These are phyloP conservation scores for Cephus pulcher DNA, from an alignment of 2,888 invertebrate species.

Conservation along the genomic window DNA sequence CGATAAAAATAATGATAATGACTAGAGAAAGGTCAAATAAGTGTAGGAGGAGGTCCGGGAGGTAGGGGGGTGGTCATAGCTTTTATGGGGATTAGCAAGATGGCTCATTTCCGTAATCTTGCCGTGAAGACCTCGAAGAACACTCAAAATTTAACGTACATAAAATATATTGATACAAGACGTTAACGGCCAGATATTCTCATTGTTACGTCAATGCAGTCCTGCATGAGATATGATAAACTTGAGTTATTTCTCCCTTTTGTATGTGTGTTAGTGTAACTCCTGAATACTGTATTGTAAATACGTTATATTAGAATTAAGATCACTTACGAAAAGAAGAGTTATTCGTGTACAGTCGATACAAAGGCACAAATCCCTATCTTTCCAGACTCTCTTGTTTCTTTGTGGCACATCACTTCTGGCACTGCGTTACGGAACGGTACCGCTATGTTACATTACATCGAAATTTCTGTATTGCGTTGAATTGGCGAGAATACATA, in stretches of 20 bases:
- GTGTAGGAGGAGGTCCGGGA: not conserved
- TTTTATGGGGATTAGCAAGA: not conserved
- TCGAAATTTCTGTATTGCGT: too few species aligned
- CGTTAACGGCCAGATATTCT: not conserved
- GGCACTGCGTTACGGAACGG: too few species aligned
- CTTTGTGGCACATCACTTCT: not conserved
- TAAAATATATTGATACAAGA: not conserved
- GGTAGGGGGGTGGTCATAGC: not conserved
- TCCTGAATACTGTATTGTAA: slow-evolving; percentile 44
- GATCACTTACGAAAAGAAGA: slow-evolving; percentile 31
- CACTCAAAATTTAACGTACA: not conserved
- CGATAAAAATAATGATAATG: slow-evolving; percentile 12
- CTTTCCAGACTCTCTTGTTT: not conserved
- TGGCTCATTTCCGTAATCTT: too few species aligned
- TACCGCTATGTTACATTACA: too few species aligned
- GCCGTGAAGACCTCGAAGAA: too few species aligned
- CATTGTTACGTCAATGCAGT: not conserved
- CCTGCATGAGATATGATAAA: not conserved
- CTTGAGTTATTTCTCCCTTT: slow-evolving; percentile 18
- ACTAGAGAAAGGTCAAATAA: not conserved
- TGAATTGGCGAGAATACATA: too few species aligned
- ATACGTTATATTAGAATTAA: slow-evolving; percentile 48
- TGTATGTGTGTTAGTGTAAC: slow-evolving; percentile 17
- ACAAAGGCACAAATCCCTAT: not conserved
- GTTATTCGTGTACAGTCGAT: slow-evolving; percentile 36